Conservation (phyloP, 2,888 invertebrate genomes). For the Craniophora ligustri region DNA sequence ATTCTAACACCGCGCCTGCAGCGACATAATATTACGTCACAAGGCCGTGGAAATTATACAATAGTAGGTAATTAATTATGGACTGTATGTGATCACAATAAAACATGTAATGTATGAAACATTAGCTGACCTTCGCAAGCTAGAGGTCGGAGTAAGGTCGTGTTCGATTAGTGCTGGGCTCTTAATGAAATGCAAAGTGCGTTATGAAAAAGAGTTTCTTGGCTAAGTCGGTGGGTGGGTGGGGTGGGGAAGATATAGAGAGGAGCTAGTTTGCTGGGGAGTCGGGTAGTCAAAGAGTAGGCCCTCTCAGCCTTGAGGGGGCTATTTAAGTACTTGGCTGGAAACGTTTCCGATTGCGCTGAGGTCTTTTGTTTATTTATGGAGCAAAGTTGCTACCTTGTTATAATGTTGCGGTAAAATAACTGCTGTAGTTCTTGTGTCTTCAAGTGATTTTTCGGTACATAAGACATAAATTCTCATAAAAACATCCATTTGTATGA, state of each 20-base stretch:
- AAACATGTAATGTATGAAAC: constrained; percentile 39
- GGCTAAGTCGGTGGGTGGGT: not conserved
- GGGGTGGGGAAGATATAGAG: not conserved
- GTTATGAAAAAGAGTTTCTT: constrained; percentile 36
- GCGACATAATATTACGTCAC: constrained; percentile 64
- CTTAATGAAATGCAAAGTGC: constrained; percentile 49
- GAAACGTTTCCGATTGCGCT: constrained; percentile 39
- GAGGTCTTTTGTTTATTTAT: constrained; percentile 32
- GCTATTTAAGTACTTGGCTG: constrained; percentile 32
- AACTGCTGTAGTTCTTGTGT: not conserved
- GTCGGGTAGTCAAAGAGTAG: constrained; percentile 9
- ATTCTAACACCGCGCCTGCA: constrained; percentile 40
- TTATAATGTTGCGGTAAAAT: constrained; percentile 8
- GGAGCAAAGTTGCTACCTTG: constrained; percentile 16
- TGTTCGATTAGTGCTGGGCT: constrained; percentile 48
- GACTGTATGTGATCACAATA: constrained; percentile 45
- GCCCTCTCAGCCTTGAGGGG: constrained; percentile 37
- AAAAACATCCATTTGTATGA: too few species aligned
- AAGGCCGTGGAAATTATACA: constrained; percentile 61
- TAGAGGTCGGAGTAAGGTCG: constrained; percentile 74
- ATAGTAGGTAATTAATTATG: constrained; percentile 49
- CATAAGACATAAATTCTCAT: not conserved
- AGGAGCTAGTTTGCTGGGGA: constrained; percentile 3
- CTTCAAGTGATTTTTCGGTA: not conserved
- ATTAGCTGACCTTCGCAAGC: constrained; percentile 61